Evolutionary conservation across 2,797 vertebrate genomes (phyloP).

Genomic region (Pelobates cultripes): DNA sequence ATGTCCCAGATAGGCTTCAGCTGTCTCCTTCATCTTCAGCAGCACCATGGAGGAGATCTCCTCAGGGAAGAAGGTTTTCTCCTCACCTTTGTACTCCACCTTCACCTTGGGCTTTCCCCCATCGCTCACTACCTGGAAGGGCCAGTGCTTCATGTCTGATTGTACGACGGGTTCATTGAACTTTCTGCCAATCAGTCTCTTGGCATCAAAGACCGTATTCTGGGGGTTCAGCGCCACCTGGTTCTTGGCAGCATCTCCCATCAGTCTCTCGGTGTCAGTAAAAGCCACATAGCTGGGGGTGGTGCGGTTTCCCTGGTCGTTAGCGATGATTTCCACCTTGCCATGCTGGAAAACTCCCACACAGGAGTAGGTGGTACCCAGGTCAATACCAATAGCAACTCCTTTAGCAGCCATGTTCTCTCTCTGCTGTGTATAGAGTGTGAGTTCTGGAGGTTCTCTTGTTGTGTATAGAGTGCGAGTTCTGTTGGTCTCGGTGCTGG

Average conservation of each 20-base stretch:
- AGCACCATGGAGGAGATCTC: constrained; percentile 56
- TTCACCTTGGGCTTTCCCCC: constrained; percentile 51
- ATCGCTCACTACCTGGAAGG: constrained; percentile 32
- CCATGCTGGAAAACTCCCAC: constrained; percentile 33
- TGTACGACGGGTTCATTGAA: neutral
- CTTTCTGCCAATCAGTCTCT: constrained; percentile 36
- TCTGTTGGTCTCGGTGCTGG: neutral
- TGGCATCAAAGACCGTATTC: neutral
- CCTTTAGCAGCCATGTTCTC: constrained; percentile 13
- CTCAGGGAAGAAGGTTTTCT: constrained; percentile 48
- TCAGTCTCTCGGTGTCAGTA: constrained; percentile 38
- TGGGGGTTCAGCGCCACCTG: constrained; percentile 56
- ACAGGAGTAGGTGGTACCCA: constrained; percentile 36
- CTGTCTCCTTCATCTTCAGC: constrained; percentile 57
- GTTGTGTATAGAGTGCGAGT: neutral
- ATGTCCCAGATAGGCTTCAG: constrained; percentile 54
- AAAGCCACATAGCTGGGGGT: constrained; percentile 59
- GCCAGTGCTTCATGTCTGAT: constrained; percentile 43
- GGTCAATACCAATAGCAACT: constrained; percentile 32
- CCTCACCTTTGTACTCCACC: constrained; percentile 51
- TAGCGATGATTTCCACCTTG: constrained; percentile 39
- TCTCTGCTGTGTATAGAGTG: neutral
- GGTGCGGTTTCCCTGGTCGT: constrained; percentile 44
- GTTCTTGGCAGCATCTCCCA: constrained; percentile 54
- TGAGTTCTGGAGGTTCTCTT: too few species aligned